Base-by-base conservation (phyloP, 2,113 vertebrate species). In the Hippocampus comes region DNA sequence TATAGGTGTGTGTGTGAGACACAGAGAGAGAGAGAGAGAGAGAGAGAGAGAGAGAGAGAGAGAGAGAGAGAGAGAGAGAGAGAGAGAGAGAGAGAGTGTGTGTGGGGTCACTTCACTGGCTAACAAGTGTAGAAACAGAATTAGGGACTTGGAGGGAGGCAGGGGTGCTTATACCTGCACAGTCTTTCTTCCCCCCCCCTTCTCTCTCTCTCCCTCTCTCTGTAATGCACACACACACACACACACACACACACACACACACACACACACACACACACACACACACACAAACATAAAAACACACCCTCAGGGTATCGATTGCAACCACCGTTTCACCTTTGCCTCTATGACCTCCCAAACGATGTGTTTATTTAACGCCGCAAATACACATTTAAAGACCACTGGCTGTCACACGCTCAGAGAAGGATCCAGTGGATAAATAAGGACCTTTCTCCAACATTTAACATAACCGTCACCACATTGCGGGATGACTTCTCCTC, bases 311-410 rank as follows among this genome's bases (percentile, higher is more conserved):
- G 88, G 77, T 89, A 91, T 88, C 73, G 82, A 89, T 89, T 83
- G 79, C 87, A 89, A 87, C 89, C 87, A 73, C 82, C 72, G 77
- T 76, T 91, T 91, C 88, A 91, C 89, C 89, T 91, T 91, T 91
- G 87, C 82, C 88, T 87, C 82, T 5, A 7, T 89, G 87, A 91
- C 87, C 88, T 87, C 81, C 65, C 67, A 55, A 88, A 89, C 83
- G 78, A 91, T 83, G 88, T 91, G 88, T 91, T 90, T 90, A 91
- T 91, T 90, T 90, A 87, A 86, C 86, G 63, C 70, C 76, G 76
- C 72, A 86, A 68, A 77, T 77, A 81, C 78, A 77, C 30, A 57
- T 66, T 23, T 63, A 27, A 78, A 63, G 67, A 74, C 55, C 63
- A 5, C 53, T 43, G 42, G 9, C 63, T 68, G 77, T 73, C 78